A percentile compares a stretch with the other conserved stretches of the same genome.
Evolutionary conservation across 2,797 vertebrate species (phyloP).

Genomic region (Avahi laniger): DNA sequence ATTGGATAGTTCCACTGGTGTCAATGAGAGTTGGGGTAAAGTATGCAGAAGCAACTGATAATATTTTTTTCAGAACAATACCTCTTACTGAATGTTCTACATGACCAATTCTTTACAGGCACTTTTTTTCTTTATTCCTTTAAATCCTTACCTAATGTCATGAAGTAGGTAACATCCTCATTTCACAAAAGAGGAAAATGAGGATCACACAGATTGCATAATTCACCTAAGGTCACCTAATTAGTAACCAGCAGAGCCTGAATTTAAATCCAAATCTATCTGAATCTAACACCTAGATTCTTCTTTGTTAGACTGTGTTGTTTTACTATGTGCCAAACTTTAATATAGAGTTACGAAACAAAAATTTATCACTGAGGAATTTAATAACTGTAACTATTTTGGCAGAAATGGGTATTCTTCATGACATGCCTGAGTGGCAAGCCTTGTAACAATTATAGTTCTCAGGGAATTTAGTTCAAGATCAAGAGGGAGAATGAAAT

Average conservation of each 20-base stretch:
- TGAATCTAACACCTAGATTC: not conserved
- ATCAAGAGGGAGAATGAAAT: slow-evolving; percentile 38
- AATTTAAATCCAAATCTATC: not conserved
- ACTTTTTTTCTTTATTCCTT: not conserved
- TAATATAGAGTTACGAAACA: slow-evolving; percentile 2
- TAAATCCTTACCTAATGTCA: not conserved
- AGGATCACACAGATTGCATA: not conserved
- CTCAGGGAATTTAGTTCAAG: slow-evolving; percentile 31
- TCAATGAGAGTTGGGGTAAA: not conserved
- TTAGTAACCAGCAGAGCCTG: not conserved
- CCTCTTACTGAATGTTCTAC: not conserved
- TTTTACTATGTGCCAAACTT: not conserved
- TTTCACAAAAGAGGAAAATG: not conserved
- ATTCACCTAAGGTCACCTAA: not conserved
- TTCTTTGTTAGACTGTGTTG: not conserved
- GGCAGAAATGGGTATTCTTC: slow-evolving; percentile 28
- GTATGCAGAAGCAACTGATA: not conserved
- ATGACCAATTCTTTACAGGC: not conserved
- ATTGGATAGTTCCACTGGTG: too few species aligned
- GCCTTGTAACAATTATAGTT: slow-evolving; percentile 5
- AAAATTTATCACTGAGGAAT: not conserved
- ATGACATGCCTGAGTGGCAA: not conserved
- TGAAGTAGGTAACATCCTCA: not conserved
- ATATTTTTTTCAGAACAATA: not conserved
- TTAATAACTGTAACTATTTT: slow-evolving; percentile 4